These are phyloP conservation scores for Cremastinae sp. DNA, from an alignment of 2,888 invertebrate species.

Conservation along the genomic window DNA sequence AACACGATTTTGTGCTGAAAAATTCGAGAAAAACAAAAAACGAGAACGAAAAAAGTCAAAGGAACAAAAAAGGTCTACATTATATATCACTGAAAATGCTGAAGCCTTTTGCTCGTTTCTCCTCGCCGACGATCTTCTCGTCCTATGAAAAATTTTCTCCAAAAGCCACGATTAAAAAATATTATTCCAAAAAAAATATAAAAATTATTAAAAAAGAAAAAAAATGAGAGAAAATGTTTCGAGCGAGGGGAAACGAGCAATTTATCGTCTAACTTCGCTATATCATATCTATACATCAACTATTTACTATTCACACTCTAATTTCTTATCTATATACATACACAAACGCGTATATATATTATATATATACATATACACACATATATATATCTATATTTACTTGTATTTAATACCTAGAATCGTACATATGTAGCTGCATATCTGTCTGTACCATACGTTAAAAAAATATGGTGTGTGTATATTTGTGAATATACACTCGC, in stretches of 20 bases:
- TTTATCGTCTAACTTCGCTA: conserved; percentile 61
- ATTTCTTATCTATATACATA: conserved; percentile 60
- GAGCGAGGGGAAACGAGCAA: conserved; percentile 32
- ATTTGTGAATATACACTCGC: conserved; percentile 63
- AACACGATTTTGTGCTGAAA: no score
- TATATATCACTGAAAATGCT: no score
- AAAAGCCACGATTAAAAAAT: not conserved
- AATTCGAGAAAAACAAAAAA: no score
- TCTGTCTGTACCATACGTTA: conserved; percentile 71
- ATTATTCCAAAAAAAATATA: not conserved
- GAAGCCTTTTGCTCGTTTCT: no score
- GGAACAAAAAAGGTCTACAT: no score
- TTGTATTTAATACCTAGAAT: conserved; percentile 67
- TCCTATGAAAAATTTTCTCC: not conserved
- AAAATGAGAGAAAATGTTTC: not conserved
- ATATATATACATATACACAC: conserved; percentile 7
- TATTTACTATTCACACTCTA: conserved; percentile 58
- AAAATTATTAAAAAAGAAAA: conserved; percentile 14
- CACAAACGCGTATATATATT: conserved; percentile 23
- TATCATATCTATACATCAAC: conserved; percentile 60
- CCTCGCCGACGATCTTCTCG: not conserved
- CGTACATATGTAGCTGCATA: conserved; percentile 74
- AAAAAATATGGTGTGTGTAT: conserved; percentile 61
- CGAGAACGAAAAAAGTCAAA: no score
- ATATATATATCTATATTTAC: conserved; percentile 48